Evolutionary conservation across 2,113 vertebrate species (phyloP), one percentile per base, ranked within the genome.

Genomic region (Otolemur garnettii): DNA sequence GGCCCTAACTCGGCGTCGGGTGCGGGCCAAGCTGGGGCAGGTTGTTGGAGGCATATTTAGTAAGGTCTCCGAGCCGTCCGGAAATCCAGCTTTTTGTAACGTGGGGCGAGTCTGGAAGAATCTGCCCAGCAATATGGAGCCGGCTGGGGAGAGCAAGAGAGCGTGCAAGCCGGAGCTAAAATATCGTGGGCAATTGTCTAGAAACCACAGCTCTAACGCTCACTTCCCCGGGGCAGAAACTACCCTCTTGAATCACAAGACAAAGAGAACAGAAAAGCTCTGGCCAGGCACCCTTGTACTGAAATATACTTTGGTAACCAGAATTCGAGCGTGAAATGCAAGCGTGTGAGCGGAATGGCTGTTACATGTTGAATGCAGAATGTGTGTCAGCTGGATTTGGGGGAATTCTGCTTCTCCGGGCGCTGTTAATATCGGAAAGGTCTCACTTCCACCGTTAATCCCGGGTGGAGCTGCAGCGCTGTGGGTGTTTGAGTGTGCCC

Each of bases 121-220:
- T 33, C 72, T 86, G 87, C 94, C 89, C 87, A 18, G 97, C 97
- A 96, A 85, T 74, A 95, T 96, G 97, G 96, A 95, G 96, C 96
- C 91, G 79, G 87, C 75, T 28, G 10, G 74, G 96, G 83, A 87
- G 33, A 42, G 83, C n/a, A 17, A 45, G 93, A 50, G 64, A 74
- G 87, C 78, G 7, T 95, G 90, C 85, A 74, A 95, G 38, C 90
- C 35, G 4, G 18, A 80, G 82, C 87, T 94, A 28, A 69, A 88
- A 87, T 35, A 78, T 87, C 88, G 13, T 59, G 90, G 60, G 96
- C 94, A 59, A 96, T 87, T 53, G 74, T 83, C 85, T 94, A 92
- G 69, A 93, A 95, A 35, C 95, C 81, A 50, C 82, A 72, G 91
- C 68, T 79, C 50, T 42, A 24, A 72, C 60, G 59, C 64, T 64